Evolutionary conservation across 2,113 vertebrate species (phyloP).

Genomic region (Bostrychus sinensis): DNA sequence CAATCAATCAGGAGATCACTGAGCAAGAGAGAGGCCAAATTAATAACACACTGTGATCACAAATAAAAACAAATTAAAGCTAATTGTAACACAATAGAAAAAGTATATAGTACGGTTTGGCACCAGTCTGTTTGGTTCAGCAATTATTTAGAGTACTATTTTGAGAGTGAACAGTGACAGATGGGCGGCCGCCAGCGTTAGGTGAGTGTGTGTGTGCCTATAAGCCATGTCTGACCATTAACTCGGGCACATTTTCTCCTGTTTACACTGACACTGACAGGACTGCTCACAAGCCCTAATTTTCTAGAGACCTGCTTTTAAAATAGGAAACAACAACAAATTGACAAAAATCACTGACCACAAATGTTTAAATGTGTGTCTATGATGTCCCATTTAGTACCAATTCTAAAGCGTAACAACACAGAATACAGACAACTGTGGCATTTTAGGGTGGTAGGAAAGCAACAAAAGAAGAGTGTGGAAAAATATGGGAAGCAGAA

Average conservation of each 20-base stretch:
- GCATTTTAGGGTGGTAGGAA: not conserved
- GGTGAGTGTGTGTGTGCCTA: slow-evolving; percentile 8
- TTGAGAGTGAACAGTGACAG: slow-evolving; percentile 32
- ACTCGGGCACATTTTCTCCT: slow-evolving; percentile 27
- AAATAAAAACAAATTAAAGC: not conserved
- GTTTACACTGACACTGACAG: slow-evolving; percentile 24
- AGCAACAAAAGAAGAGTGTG: not conserved
- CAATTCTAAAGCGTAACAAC: too few relatives aligned
- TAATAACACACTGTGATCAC: not conserved
- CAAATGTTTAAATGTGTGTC: not conserved
- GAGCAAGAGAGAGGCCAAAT: not conserved
- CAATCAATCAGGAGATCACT: not conserved
- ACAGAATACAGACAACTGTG: too few relatives aligned
- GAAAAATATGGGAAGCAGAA: not conserved
- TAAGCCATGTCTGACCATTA: slow-evolving; percentile 22
- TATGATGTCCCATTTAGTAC: too few relatives aligned
- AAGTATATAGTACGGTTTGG: slow-evolving; percentile 11
- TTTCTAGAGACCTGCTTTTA: not conserved
- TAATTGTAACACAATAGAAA: slow-evolving; percentile 8
- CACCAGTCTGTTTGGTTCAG: not conserved
- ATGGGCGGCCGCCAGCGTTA: slow-evolving; percentile 28
- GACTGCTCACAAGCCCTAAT: not conserved
- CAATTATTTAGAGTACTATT: slow-evolving; percentile 27
- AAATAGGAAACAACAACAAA: not conserved
- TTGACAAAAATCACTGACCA: not conserved